Conservation (phyloP, 1,140 invertebrate genomes). For the Anastrepha obliqua region DNA sequence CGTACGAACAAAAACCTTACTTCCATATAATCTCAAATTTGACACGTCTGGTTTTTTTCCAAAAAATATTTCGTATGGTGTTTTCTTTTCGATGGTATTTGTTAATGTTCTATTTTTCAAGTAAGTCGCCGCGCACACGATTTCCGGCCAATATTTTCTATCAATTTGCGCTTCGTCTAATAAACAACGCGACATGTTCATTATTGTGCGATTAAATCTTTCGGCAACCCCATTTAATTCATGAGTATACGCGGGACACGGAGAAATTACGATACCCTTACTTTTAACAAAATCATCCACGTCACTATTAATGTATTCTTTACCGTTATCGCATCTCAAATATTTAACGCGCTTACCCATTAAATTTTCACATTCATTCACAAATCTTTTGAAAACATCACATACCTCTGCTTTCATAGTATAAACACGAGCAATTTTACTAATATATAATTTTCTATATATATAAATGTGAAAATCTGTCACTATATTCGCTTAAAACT, state of each 20-base stretch:
- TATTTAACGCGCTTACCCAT: background rate
- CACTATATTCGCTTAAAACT: no score
- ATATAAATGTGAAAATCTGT: no score
- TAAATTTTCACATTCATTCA: background rate
- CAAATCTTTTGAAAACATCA: background rate
- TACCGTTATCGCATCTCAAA: background rate
- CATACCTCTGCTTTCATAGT: slow-evolving; percentile 59
- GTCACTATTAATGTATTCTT: background rate
- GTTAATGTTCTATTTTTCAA: slow-evolving; percentile 62
- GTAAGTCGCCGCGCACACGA: slow-evolving; percentile 60
- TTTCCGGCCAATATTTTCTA: slow-evolving; percentile 67
- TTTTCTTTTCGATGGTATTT: slow-evolving; percentile 71
- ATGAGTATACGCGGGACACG: background rate
- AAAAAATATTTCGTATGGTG: slow-evolving; percentile 72
- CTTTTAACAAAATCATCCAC: background rate
- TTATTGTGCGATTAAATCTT: background rate
- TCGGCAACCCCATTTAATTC: background rate
- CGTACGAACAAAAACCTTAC: slow-evolving; percentile 63
- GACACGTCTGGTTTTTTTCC: slow-evolving; percentile 64
- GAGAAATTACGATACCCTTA: background rate
- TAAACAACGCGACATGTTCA: no score
- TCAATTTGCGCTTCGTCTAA: slow-evolving; percentile 9
- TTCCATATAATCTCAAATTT: slow-evolving; percentile 64
- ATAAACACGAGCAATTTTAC: slow-evolving; percentile 72
- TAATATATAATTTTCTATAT: no score